These are phyloP conservation scores for Philereme transversata DNA, from an alignment of 2,888 invertebrate genomes.

Conservation along the genomic window DNA sequence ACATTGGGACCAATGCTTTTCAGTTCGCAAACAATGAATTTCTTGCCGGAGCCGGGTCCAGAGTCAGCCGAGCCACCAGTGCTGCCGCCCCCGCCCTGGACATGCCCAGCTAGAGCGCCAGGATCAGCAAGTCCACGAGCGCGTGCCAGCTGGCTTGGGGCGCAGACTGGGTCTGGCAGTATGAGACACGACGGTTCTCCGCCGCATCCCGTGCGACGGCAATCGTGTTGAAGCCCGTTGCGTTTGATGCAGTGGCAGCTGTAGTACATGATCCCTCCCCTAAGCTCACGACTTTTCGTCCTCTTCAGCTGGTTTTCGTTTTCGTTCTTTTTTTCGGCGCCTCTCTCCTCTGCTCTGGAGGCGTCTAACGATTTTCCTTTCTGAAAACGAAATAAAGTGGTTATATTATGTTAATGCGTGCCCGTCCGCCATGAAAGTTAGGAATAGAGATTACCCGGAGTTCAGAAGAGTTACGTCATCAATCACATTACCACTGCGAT, in stretches of 20 bases:
- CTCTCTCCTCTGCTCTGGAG: slow-evolving; percentile 60
- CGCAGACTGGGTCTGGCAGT: slow-evolving; percentile 81
- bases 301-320: slow-evolving; percentile 75
- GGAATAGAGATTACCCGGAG: slow-evolving; percentile 60
- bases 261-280: slow-evolving; percentile 81
- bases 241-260: slow-evolving; percentile 85
- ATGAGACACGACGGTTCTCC: slow-evolving; percentile 80
- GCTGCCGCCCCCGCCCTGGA: slow-evolving; percentile 51
- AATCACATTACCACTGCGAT: slow-evolving; percentile 70
- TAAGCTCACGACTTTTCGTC: slow-evolving; percentile 80
- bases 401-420: slow-evolving; percentile 17
- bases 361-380: slow-evolving; percentile 57
- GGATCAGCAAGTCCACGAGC: slow-evolving; percentile 74
- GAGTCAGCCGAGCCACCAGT: slow-evolving; percentile 44
- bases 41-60: slow-evolving; percentile 57
- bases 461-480: slow-evolving; percentile 47
- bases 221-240: slow-evolving; percentile 85
- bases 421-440: slow-evolving; percentile 66
- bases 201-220: slow-evolving; percentile 80
- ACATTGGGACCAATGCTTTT: slow-evolving; percentile 65
- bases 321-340: slow-evolving; percentile 68
- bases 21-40: slow-evolving; percentile 77
- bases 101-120: slow-evolving; percentile 62
- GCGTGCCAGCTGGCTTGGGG: slow-evolving; percentile 78
- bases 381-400: slow-evolving; percentile 50